Base-by-base conservation (phyloP, 2,888 invertebrate species). In the Nomada lathburiana region DNA sequence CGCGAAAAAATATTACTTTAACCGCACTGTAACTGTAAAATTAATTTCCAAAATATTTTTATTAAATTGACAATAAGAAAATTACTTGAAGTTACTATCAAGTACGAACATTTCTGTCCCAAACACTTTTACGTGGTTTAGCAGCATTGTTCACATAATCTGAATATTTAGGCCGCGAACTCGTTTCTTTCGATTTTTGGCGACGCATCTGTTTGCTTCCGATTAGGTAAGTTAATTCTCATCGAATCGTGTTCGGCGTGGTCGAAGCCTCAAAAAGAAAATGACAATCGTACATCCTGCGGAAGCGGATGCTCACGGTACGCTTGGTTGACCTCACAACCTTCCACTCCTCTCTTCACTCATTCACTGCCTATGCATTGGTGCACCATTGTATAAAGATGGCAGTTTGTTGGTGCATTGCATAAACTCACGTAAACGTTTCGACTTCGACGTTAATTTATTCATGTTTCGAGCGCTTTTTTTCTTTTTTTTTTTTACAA, bases 261-360 rank as follows among this genome's bases (percentile, higher is more conserved):
- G 64, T 65, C 82, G 86, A 84, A 86, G 78, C 62, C 65, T 77
- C 60, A 87, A 86, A 85, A 86, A 83, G 84, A 76, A 82, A 89
- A 89, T 86, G 86, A 87, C 89, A 89, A 90, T 89, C 85, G 90
- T 84, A 86, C 91, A 90, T 93, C 93, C 92, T 92, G 91, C 92
- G 93, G 93, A 93, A 93, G 89, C 93, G 93, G 92, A 93, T 93
- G 91, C 87, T 74, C 83, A 76, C 85, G 88, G 88, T 80, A 92
- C 92, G 92, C 91, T 92, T 89, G 85, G 92, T 89, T 92, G 90
- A 90, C 86, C 89, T 84, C 82, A 82, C 85, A 83, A 78, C 86
- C 84, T 83, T 88, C 86, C 84, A 72, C 76, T 71, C 65, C 74
- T 50, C 67, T 69, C 69, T 55, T 70, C 73, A 53, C 73, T 69